phyloP scores from a whole-genome alignment of 2,797 vertebrate species.

The Melanotaenia parkinsoni region DNA sequence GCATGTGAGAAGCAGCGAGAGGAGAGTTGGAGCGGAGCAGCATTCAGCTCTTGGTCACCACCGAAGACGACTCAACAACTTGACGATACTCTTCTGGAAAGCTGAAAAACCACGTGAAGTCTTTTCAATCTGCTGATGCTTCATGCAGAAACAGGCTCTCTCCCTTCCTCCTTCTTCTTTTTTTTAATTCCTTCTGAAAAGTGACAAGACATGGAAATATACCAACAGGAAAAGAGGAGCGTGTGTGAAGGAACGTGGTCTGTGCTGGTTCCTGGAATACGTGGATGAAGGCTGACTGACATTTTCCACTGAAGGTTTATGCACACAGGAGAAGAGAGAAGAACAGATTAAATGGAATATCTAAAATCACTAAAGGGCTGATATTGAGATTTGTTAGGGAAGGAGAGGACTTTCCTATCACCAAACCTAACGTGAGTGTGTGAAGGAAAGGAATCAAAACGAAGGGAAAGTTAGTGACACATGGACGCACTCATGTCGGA shows the following conservation, averaged over 20 bases:
- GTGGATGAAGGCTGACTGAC: slow-evolving; percentile 31
- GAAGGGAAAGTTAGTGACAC: slow-evolving; percentile 40
- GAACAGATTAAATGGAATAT: slow-evolving; percentile 8
- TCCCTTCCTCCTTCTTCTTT: not conserved
- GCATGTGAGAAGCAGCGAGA: slow-evolving; percentile 28
- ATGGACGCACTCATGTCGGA: slow-evolving; percentile 28
- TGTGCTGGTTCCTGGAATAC: not conserved
- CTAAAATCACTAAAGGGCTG: slow-evolving; percentile 5
- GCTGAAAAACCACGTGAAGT: not conserved
- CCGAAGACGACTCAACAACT: slow-evolving; percentile 38
- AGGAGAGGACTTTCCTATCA: slow-evolving; percentile 9
- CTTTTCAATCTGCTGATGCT: not conserved
- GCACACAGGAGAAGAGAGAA: not conserved
- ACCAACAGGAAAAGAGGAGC: not conserved
- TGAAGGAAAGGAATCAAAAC: not conserved
- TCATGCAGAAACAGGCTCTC: not conserved
- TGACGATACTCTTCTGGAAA: slow-evolving; percentile 20
- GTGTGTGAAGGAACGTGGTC: slow-evolving; percentile 17
- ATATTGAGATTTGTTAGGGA: not conserved
- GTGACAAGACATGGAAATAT: slow-evolving; percentile 18
- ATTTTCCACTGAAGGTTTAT: slow-evolving; percentile 28
- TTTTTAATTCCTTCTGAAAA: slow-evolving; percentile 1
- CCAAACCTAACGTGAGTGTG: not conserved
- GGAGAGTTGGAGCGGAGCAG: slow-evolving; percentile 27
- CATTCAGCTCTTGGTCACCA: slow-evolving; percentile 46